phyloP scores from a whole-genome alignment of 1,140 invertebrate species.

The Dreissena rostriformis region DNA sequence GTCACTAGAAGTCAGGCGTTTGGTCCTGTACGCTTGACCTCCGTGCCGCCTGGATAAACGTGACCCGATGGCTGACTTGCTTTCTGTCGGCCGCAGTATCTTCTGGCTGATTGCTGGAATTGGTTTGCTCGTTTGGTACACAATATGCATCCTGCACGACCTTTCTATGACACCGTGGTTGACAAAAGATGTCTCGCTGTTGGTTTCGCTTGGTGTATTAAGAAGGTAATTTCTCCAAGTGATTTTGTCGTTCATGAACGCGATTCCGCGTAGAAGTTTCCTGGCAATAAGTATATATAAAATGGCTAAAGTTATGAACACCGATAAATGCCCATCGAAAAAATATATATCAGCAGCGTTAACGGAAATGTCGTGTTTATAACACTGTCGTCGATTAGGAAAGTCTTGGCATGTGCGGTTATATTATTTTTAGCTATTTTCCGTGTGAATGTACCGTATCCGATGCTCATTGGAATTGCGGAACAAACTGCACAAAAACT shows the following conservation, averaged over 20 bases:
- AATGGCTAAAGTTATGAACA: slow-evolving; percentile 48
- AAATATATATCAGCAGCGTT: slow-evolving; percentile 30
- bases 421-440: background rate
- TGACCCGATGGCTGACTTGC: slow-evolving; percentile 36
- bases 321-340: slow-evolving; percentile 29
- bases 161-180: background rate
- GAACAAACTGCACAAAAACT: slow-evolving; percentile 14
- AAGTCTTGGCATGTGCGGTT: slow-evolving; percentile 20
- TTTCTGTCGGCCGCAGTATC: slow-evolving; percentile 14
- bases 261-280: slow-evolving; percentile 22
- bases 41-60: slow-evolving; percentile 40
- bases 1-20: slow-evolving; percentile 48
- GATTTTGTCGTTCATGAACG: slow-evolving; percentile 14
- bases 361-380: slow-evolving; percentile 29
- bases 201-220: slow-evolving; percentile 2
- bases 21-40: slow-evolving; percentile 38
- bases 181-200: slow-evolving; percentile 14
- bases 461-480: slow-evolving; percentile 42
- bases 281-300: slow-evolving; percentile 40
- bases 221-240: slow-evolving; percentile 41
- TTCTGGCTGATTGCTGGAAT: background rate
- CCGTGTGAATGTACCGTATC: slow-evolving; percentile 39
- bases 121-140: too few relatives aligned
- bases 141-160: background rate
- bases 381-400: slow-evolving; percentile 39